Evolutionary conservation across 2,888 invertebrate genomes (phyloP).

Genomic region (Leptinotarsa peninsularis): DNA sequence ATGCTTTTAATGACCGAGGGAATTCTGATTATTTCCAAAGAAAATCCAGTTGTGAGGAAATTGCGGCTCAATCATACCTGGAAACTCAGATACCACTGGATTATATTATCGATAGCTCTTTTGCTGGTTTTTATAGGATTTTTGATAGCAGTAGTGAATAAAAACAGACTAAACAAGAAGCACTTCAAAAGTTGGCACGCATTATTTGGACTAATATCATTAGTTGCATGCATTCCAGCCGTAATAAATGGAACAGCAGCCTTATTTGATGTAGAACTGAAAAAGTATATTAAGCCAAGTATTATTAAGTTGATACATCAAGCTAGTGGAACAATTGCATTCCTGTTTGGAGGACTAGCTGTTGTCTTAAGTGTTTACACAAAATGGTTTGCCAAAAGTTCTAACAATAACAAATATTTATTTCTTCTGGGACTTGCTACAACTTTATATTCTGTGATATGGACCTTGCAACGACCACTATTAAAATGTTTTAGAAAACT

Average conservation of each 20-base stretch:
- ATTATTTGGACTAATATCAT: conserved; percentile 57
- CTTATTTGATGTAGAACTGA: conserved; percentile 57
- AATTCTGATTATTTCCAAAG: conserved; percentile 57
- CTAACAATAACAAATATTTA: conserved; percentile 40
- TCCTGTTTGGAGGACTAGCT: conserved; percentile 53
- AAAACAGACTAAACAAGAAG: conserved; percentile 55
- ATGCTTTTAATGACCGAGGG: conserved; percentile 62
- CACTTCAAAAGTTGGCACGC: conserved; percentile 63
- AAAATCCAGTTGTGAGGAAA: conserved; percentile 56
- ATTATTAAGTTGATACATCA: conserved; percentile 54
- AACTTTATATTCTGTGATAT: conserved; percentile 41
- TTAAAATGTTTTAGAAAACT: conserved; percentile 44
- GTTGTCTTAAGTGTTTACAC: conserved; percentile 54
- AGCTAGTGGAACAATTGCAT: conserved; percentile 49
- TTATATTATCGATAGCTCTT: conserved; percentile 54
- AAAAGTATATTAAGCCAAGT: conserved; percentile 48
- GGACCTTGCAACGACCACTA: conserved; percentile 50
- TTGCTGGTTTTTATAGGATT: conserved; percentile 55
- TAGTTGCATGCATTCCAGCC: conserved; percentile 54
- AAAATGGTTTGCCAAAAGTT: conserved; percentile 53
- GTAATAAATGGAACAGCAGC: conserved; percentile 58
- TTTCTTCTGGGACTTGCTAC: conserved; percentile 44
- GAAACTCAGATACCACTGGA: conserved; percentile 60
- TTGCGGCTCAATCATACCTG: conserved; percentile 48
- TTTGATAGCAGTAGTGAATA: conserved; percentile 55